Conservation (phyloP, 2,797 vertebrate species). For the Somateria mollissima region DNA sequence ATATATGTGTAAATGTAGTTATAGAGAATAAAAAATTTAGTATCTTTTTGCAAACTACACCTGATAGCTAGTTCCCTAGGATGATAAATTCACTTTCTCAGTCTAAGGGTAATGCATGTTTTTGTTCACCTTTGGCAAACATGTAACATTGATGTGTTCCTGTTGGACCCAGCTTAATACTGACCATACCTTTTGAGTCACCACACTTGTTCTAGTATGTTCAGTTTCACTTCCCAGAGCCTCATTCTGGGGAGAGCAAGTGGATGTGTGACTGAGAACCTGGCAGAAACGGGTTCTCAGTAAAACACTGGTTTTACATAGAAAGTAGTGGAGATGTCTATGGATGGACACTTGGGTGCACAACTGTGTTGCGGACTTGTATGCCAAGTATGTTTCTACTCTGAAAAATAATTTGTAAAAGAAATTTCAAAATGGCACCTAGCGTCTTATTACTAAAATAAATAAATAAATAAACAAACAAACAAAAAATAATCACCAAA, state of each 20-base stretch:
- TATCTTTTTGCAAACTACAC: neutral
- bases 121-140: neutral
- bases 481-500: too few relatives aligned
- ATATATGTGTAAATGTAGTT: neutral
- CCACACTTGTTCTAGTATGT: neutral
- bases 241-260: neutral
- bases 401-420: neutral
- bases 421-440: neutral
- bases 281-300: neutral
- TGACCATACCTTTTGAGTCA: neutral
- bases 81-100: neutral
- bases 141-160: neutral
- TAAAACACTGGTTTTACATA: neutral
- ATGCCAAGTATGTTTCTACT: neutral
- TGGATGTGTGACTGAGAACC: rapidly evolving
- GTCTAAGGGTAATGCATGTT: neutral
- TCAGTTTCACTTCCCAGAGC: neutral
- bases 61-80: neutral
- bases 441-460: neutral
- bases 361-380: neutral
- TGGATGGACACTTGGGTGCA: neutral
- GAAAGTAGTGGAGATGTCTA: neutral
- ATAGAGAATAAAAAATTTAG: neutral
- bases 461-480: too few relatives aligned
- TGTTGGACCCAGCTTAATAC: neutral